A percentile compares a stretch with the other conserved stretches of the same genome.
phyloP scores from a whole-genome alignment of 2,888 invertebrate species.

The Tillus elongatus region DNA sequence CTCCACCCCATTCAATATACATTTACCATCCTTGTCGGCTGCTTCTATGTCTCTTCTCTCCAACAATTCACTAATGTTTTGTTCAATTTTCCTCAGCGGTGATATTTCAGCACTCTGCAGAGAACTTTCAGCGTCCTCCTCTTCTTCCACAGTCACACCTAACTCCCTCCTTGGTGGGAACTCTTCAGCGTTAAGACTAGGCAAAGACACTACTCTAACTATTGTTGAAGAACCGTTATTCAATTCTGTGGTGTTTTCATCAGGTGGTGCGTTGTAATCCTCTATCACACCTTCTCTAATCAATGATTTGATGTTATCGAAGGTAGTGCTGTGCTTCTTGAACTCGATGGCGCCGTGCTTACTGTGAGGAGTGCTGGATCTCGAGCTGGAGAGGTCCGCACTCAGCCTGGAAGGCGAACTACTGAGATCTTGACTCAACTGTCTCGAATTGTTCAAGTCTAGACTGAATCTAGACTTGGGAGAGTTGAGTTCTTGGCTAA shows the following conservation, averaged over 20 bases:
- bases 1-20: slow-evolving; percentile 41
- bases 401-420: slow-evolving; percentile 36
- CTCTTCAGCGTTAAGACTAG: slow-evolving; percentile 51
- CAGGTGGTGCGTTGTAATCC: slow-evolving; percentile 46
- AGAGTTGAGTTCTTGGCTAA: slow-evolving; percentile 47
- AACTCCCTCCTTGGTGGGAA: slow-evolving; percentile 55
- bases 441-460: slow-evolving; percentile 48
- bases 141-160: slow-evolving; percentile 63
- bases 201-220: slow-evolving; percentile 60
- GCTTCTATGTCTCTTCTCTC: slow-evolving; percentile 41
- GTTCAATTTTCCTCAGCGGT: slow-evolving; percentile 61
- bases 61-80: slow-evolving; percentile 61
- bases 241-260: slow-evolving; percentile 55
- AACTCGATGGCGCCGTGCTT: slow-evolving; percentile 48
- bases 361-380: slow-evolving; percentile 45
- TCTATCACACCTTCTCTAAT: slow-evolving; percentile 62
- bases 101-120: slow-evolving; percentile 55
- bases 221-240: slow-evolving; percentile 52
- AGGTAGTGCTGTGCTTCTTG: slow-evolving; percentile 65
- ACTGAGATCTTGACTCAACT: slow-evolving; percentile 34
- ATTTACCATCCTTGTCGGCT: slow-evolving; percentile 31
- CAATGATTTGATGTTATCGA: slow-evolving; percentile 66
- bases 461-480: slow-evolving; percentile 53
- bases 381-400: slow-evolving; percentile 34
- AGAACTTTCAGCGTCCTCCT: slow-evolving; percentile 56